Base-by-base conservation (phyloP, 2,888 invertebrate genomes). In the Spicauda simplicius region DNA sequence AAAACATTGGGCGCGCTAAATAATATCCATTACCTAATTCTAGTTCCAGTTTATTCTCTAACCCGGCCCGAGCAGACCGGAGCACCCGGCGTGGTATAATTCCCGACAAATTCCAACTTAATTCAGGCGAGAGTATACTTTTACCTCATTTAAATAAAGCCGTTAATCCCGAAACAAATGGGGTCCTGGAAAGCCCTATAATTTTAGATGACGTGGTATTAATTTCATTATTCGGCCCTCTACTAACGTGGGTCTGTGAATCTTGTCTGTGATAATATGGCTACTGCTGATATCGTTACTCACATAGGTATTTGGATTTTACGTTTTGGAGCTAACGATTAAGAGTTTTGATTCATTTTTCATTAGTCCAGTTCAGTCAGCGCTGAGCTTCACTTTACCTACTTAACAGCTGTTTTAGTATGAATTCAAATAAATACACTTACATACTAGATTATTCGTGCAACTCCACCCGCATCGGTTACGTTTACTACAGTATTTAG, bases 81-180 rank as follows among this genome's bases (percentile, higher is more conserved):
- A 48, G 48, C 65, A 65, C 54, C 65, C 65, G 65, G 65, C 54
- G 50, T 48, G 59, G 54, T 61, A 56, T 61, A 61, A 66, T 61
- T 66, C 60, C 54, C 60, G 50, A 59, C 60, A 66, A 66, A 66
- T 66, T 66, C 65, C 56, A 61, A 66, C 66, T 66, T 56, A 66
- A 66, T 61, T 66, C 60, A 55, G 37, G 50, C 33, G 50, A 66
- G 59, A 59, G 60, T 66, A 41, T 55, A 66, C 66, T 66, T 66
- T 66, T 56, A 66, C 60, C 66, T 61, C 55, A 66, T 66, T 66
- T 66, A 60, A 66, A 66, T 66, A 60, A 66, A 60, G 55, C 59
- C 60, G 60, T 66, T 66, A 66, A 66, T 66, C 65, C 65, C 54
- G 14, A 65, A 59, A 65, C 65, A 65, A 65, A 65, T 65, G 65